A percentile compares a stretch with the other conserved stretches of the same genome.
phyloP scores from a whole-genome alignment of 2,888 invertebrate genomes.

The Clostera curtula region DNA sequence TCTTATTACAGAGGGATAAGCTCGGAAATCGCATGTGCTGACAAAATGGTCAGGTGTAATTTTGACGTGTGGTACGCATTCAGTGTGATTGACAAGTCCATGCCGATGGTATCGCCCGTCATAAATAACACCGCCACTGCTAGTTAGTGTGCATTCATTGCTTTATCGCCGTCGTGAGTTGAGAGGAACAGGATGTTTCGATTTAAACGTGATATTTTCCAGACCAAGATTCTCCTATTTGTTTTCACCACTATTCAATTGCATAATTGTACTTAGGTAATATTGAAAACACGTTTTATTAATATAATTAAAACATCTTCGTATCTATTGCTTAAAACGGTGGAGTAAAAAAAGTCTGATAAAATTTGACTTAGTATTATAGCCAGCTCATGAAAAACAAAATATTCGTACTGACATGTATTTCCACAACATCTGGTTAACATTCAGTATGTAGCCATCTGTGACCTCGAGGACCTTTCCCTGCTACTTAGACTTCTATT shows the following conservation, averaged over 20 bases:
- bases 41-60: constrained; percentile 30
- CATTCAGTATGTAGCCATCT: constrained; percentile 2
- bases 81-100: constrained; percentile 68
- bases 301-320: too few species aligned
- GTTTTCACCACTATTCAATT: too few species aligned
- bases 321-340: too few species aligned
- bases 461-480: neutral
- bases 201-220: too few species aligned
- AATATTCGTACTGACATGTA: too few species aligned
- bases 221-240: too few species aligned
- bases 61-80: constrained; percentile 40
- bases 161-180: constrained; percentile 34
- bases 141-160: constrained; percentile 70
- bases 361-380: too few species aligned
- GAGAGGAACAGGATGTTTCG: constrained; percentile 15
- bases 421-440: too few species aligned
- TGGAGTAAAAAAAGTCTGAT: too few species aligned
- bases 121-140: constrained; percentile 68
- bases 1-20: constrained; percentile 30
- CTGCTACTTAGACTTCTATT: constrained; percentile 6
- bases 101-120: constrained; percentile 61
- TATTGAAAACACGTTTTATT: too few species aligned
- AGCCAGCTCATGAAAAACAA: too few species aligned
- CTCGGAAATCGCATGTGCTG: constrained; percentile 26
- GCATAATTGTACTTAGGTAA: too few species aligned